Conservation (phyloP, 2,113 vertebrate genomes). For the Maccullochella peelii region DNA sequence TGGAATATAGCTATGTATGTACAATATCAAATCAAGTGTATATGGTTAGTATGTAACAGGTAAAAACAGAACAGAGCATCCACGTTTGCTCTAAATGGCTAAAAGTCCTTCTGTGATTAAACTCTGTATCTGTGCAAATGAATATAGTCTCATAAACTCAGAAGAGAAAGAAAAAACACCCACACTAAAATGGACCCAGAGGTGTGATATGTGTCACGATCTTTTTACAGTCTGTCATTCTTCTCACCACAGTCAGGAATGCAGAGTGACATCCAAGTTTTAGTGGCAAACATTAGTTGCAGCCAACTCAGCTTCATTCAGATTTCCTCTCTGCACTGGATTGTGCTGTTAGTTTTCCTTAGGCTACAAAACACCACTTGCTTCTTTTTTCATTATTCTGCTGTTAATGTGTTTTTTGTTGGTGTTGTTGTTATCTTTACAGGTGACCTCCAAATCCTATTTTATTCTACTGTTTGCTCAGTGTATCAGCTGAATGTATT, state of each 20-base stretch:
- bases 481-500: background rate
- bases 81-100: background rate
- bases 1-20: no score
- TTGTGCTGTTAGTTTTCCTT: conserved; percentile 3
- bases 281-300: conserved; percentile 28
- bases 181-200: background rate
- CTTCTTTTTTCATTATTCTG: background rate
- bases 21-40: no score
- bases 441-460: background rate
- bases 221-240: background rate
- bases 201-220: background rate
- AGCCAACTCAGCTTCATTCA: conserved; percentile 8
- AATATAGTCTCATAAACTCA: background rate
- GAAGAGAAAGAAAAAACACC: background rate
- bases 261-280: conserved; percentile 29
- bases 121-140: background rate
- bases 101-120: background rate
- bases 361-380: background rate
- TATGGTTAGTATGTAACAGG: no score
- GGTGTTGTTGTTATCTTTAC: background rate
- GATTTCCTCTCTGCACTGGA: background rate
- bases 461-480: background rate
- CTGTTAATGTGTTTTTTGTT: no score
- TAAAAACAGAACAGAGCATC: no score
- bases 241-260: conserved; percentile 52